These are phyloP conservation scores for Melanotaenia nigrans DNA, from an alignment of 2,797 vertebrate genomes.

Conservation along the genomic window DNA sequence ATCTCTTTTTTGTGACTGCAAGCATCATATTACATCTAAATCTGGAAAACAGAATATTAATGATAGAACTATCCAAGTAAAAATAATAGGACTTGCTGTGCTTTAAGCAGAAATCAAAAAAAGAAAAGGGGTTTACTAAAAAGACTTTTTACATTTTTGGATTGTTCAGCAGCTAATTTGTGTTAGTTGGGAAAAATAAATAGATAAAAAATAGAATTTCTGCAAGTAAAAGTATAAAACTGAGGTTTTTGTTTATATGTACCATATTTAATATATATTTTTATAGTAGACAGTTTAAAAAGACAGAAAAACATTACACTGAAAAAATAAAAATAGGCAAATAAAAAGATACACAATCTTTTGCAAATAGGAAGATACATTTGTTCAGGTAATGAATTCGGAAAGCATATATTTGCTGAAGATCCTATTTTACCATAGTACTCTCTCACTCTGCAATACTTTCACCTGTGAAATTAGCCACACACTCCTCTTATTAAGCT, in stretches of 20 bases:
- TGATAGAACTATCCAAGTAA: neutral
- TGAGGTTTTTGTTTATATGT: neutral
- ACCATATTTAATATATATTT: no score
- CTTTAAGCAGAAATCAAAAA: neutral
- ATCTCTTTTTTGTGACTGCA: conserved; percentile 12
- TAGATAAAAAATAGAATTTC: neutral
- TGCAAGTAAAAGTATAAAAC: neutral
- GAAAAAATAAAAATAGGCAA: neutral
- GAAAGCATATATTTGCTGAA: neutral
- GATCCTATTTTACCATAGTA: conserved; percentile 9
- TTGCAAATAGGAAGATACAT: neutral
- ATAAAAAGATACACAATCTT: neutral
- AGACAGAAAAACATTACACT: no score
- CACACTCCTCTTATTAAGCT: conserved; percentile 21
- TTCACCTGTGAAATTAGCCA: conserved; percentile 20
- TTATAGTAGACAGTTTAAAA: no score
- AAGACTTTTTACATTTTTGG: neutral
- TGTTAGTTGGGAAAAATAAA: neutral
- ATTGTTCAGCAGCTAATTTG: neutral
- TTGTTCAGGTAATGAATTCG: conserved; percentile 8
- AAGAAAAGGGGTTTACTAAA: neutral
- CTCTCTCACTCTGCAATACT: conserved; percentile 17
- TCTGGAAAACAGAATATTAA: neutral
- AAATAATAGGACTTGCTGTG: neutral
- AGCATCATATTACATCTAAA: neutral